These are phyloP conservation scores for Ctenopoma multispine DNA, from an alignment of 2,797 vertebrate species.

Conservation along the genomic window DNA sequence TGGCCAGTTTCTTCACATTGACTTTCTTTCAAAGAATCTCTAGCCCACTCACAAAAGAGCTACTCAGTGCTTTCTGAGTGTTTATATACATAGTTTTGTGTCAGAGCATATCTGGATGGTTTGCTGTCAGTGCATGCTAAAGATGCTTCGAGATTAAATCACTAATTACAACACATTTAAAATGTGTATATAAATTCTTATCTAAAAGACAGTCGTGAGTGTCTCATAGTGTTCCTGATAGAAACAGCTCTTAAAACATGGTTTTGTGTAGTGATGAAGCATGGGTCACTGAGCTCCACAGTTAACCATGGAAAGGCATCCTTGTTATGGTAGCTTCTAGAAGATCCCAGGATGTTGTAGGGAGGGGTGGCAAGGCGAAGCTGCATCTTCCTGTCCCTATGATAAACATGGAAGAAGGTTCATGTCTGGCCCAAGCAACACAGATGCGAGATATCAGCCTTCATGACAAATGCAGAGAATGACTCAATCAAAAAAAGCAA, in stretches of 20 bases:
- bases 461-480: constrained; percentile 75
- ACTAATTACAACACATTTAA: no score
- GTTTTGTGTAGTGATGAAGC: constrained; percentile 3
- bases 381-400: constrained; percentile 79
- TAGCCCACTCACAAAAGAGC: constrained; percentile 1
- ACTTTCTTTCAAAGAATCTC: constrained; percentile 21
- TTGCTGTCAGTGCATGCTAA: not conserved
- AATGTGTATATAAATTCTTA: not conserved
- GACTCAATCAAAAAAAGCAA: constrained; percentile 79
- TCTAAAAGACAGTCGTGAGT: constrained; percentile 1
- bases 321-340: constrained; percentile 64
- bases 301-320: constrained; percentile 60
- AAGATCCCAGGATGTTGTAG: constrained; percentile 81
- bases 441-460: constrained; percentile 77
- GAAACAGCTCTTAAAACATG: not conserved
- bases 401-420: constrained; percentile 77
- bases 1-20: constrained; percentile 23
- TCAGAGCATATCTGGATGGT: not conserved
- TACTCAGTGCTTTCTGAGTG: not conserved
- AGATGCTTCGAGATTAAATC: constrained; percentile 1
- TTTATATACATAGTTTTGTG: constrained; percentile 10
- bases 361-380: constrained; percentile 75
- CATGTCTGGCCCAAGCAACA: constrained; percentile 53
- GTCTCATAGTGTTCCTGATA: not conserved
- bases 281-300: constrained; percentile 60